Evolutionary conservation across 1,140 invertebrate species (phyloP), one percentile per base, ranked within the genome.

Genomic region (Reticulitermes speratus): DNA sequence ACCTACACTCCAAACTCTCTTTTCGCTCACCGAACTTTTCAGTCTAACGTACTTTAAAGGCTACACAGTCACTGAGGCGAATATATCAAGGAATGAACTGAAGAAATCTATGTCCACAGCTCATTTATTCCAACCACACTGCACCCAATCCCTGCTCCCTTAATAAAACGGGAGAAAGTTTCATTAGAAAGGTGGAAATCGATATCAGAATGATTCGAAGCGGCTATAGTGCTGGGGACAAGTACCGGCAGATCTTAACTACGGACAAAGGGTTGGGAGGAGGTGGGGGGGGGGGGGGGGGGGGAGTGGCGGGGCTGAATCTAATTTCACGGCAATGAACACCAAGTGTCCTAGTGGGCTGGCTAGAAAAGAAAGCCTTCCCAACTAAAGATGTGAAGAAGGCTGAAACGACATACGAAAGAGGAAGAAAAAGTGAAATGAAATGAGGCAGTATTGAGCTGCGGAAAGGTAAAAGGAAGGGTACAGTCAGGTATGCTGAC

Each of bases 141-240:
- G 44, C 48, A 44, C 48, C 21, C 44, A n/a, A 3, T 38, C 44
- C 82, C 30, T 48, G 83, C 44, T 25, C 83, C 44, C 55, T 84
- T 84, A 84, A 84, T 84, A 84, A 84, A 84, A 84, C 84, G 32
- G 65, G 65, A 84, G 84, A 59, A 84, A 84, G 48, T 84, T 84
- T 84, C 84, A 84, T 84, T 84, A 84, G 84, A 84, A 59, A 8
- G 84, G 84, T 84, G 48, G 84, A 84, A 84, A 84, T 84, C 84
- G 84, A 84, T 84, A 48, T 48, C 7, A 23, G 84, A 84, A 59
- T 52, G 84, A 84, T 84, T 32, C 45, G 25, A 30, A 75, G 65
- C 25, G 14, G 65, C 65, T 55, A 55, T 25, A 30, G 65, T 30
- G 65, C 8, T 30, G 12, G 65, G n/a, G 16, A 75, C n/a, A 55